Base-by-base conservation (phyloP, 2,113 vertebrate species). In the Naja naja region DNA sequence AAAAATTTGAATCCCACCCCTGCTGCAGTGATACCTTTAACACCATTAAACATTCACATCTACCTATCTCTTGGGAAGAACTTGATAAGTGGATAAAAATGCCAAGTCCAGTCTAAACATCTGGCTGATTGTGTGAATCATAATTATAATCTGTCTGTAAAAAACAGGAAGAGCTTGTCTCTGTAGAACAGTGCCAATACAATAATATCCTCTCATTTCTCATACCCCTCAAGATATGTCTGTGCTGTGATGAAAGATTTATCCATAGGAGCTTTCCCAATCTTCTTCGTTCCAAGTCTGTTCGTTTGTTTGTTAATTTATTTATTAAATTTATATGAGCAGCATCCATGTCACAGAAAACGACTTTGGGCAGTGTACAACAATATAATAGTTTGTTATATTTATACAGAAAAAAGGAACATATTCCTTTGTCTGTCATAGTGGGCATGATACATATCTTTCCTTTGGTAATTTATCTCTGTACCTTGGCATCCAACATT, bases 401-500 rank as follows among this genome's bases (percentile, higher is more conserved):
- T 5, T 54, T 16, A 39, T 58, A n/a, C 43, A 49, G 47, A 49
- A 49, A 49, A 49, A 49, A 49, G 8, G 23, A 0, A 23, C 3
- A 27, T 27, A 30, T 25, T 47, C 39, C 14, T 20, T 18, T 60
- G 30, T 56, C n/a, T 64, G 25, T 12, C 5, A 25, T 39, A 22
- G 14, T n/a, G 56, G 27, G 9, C 14, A 9, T 18, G 20, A 22
- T 10, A 34, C 25, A 7, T 22, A n/a, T 55, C 22, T 25, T 22
- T 64, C 85, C n/a, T 23, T 9, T 64, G 23, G 60, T 90, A 89
- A 93, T 92, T 52, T 88, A 8, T 3, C 4, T 0, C 14, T 52
- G 74, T 91, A 95, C 90, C 45, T 23, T 56, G 95, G 0, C 97
- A 97, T 85, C 96, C 97, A 0, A 2, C 95, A 43, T 96, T 97